These are phyloP conservation scores for Chinchilla lanigera DNA, from an alignment of 2,113 vertebrate species.

Conservation along the genomic window DNA sequence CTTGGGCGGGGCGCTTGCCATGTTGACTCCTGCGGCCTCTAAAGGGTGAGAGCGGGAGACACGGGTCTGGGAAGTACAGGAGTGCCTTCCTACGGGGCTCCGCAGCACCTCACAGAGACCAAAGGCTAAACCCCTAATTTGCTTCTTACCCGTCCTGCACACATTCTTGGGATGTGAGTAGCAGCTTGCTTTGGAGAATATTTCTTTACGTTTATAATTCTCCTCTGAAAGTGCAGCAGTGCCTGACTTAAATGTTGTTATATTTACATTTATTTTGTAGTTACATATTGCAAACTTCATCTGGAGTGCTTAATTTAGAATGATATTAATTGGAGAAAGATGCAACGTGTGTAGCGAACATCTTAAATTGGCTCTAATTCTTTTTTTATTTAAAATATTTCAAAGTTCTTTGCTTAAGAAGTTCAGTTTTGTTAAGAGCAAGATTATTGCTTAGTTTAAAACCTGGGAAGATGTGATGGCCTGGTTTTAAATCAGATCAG, in stretches of 20 bases:
- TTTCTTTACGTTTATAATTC: constrained; percentile 1
- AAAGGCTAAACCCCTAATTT: not conserved
- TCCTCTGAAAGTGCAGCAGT: constrained; percentile 12
- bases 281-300: constrained; percentile 49
- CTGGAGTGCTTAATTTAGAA: constrained; percentile 4
- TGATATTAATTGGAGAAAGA: not conserved
- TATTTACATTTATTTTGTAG: not conserved
- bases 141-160: not conserved
- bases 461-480: not conserved
- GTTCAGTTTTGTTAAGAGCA: not conserved
- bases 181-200: not conserved
- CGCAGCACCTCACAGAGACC: not conserved
- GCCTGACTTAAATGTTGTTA: constrained; percentile 40
- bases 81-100: not conserved
- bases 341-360: not conserved
- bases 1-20: not conserved
- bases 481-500: not conserved
- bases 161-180: not conserved
- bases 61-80: not conserved
- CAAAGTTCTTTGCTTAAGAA: constrained; percentile 8
- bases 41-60: not conserved
- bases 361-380: not conserved
- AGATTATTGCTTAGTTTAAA: not conserved
- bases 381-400: constrained; percentile 9
- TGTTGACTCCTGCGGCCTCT: not conserved